phyloP scores from a whole-genome alignment of 2,888 invertebrate species.

The Leucoma salicis region DNA sequence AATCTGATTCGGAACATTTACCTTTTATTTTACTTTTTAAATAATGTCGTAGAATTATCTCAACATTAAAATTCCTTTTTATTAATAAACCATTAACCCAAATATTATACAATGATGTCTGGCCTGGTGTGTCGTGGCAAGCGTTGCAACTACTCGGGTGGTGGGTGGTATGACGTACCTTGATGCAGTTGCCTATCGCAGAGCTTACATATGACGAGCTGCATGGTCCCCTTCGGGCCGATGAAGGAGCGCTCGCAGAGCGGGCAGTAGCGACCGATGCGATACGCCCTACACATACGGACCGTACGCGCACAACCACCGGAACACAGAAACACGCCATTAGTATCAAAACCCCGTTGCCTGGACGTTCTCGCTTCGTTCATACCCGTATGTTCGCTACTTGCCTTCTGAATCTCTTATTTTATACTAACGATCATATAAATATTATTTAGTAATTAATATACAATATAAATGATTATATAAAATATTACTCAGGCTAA shows the following conservation, averaged over 20 bases:
- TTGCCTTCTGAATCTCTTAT: conserved; percentile 52
- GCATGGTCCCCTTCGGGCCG: conserved; percentile 85
- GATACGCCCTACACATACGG: conserved; percentile 84
- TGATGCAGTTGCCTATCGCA: conserved; percentile 82
- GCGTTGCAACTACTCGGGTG: conserved; percentile 43
- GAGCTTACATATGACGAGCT: conserved; percentile 82
- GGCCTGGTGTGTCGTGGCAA: conserved; percentile 19
- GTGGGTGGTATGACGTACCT: conserved; percentile 70
- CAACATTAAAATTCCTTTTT: not conserved
- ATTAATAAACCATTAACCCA: not conserved
- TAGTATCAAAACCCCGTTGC: conserved; percentile 56
- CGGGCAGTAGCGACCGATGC: conserved; percentile 88
- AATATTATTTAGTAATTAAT: no score
- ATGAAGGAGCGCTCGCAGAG: conserved; percentile 87
- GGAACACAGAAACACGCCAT: conserved; percentile 82
- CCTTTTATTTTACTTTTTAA: no score
- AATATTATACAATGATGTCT: conserved; percentile 5
- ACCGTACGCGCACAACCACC: conserved; percentile 74
- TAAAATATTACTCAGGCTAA: no score
- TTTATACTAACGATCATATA: no score
- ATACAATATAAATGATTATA: no score
- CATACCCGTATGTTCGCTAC: conserved; percentile 51
- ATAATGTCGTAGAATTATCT: no score
- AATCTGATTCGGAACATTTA: no score
- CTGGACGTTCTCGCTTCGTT: conserved; percentile 39